Percentiles rank a stretch among this genome's conserved stretches.
Evolutionary conservation across 2,797 vertebrate genomes (phyloP).

Genomic region (Carapus acus): DNA sequence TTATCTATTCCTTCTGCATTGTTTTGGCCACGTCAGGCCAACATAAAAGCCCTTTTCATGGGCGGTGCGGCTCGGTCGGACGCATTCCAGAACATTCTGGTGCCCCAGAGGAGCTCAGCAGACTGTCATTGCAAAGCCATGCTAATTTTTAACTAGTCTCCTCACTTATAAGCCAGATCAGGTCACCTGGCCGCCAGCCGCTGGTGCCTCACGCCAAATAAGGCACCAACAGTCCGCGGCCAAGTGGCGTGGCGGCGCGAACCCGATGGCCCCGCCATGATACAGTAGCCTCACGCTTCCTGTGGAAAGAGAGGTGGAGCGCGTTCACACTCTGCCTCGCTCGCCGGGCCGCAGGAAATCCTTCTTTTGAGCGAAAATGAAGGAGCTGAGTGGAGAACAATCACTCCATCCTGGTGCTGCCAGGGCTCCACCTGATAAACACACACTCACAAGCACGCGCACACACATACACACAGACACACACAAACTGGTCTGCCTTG

Average conservation of each 20-base stretch:
- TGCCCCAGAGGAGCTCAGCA: too few relatives aligned
- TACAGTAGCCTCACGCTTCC: conserved; percentile 44
- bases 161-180: conserved; percentile 26
- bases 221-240: too few relatives aligned
- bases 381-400: conserved; percentile 53
- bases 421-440: conserved; percentile 40
- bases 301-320: conserved; percentile 50
- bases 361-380: conserved; percentile 69
- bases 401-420: conserved; percentile 24
- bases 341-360: conserved; percentile 69
- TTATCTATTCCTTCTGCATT: neutral
- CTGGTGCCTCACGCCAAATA: conserved; percentile 45
- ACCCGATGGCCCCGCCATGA: conserved; percentile 47
- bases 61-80: too few relatives aligned
- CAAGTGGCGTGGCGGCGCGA: too few relatives aligned
- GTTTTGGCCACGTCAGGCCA: conserved; percentile 1
- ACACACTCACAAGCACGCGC: conserved; percentile 5
- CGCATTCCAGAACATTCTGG: too few relatives aligned
- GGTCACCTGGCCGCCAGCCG: conserved; percentile 22
- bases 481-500: conserved; percentile 10
- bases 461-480: conserved; percentile 23
- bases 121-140: conserved; percentile 34
- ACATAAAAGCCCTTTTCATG: neutral
- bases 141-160: conserved; percentile 38
- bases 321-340: conserved; percentile 47